Evolutionary conservation across 2,888 invertebrate genomes (phyloP), one percentile per base, ranked within the genome.

Genomic region (Xestobium rufovillosum): DNA sequence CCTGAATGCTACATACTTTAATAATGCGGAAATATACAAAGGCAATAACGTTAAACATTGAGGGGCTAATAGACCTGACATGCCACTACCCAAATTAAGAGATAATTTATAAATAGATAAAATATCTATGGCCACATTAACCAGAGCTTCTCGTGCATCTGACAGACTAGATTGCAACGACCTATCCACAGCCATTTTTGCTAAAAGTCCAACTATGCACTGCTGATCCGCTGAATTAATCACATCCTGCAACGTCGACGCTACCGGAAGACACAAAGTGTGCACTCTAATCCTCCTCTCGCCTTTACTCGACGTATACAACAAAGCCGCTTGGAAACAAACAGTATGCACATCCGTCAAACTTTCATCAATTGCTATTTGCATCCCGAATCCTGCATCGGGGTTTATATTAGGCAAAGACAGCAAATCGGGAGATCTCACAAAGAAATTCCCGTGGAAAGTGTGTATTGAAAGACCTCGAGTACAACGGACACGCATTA

Each of bases 391-490:
- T 11, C 92, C 96, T 3, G 94, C 86, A 68, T 99, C 98, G 0
- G 98, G 97, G 60, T 95, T 97, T 40, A 96, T 85, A 70, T 97
- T 97, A 25, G 98, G 96, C 51, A 98, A 68, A 8, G 94, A 91
- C 38, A 98, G 70, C 36, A 98, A 72, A 70, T 98, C 97, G 3
- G 96, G 95, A 0, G 97, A 96, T 3, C 98, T 78, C 32, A 98
- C 97, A 68, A 98, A 98, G 76, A 96, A 96, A 69, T 97, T 97
- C 26, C 98, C 98, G 69, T 97, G 96, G 80, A 98, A 98, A 58
- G 95, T 92, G 68, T 97, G 95, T 54, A 98, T 90, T 14, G 89
- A 76, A 38, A 98, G 71, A 10, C 97, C 96, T 58, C 87, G 78
- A 2, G 95, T 91, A 60, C 95, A 96, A 3, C 97, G 75, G 47